phyloP scores from a whole-genome alignment of 2,888 invertebrate species.

The Drosophila anomalata region DNA sequence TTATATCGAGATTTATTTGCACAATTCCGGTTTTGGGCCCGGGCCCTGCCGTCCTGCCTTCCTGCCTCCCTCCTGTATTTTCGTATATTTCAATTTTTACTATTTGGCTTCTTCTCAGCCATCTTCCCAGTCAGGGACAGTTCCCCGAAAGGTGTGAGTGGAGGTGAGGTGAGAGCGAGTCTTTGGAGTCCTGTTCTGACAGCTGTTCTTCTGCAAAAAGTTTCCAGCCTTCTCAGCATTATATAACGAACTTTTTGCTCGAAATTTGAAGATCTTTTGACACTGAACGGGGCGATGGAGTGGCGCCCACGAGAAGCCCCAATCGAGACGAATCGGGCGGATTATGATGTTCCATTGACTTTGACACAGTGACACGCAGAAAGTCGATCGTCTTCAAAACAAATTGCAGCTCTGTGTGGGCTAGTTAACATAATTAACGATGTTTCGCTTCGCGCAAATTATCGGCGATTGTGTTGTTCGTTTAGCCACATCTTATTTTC shows the following conservation, averaged over 20 bases:
- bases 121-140: constrained; percentile 9
- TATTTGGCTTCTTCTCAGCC: constrained; percentile 33
- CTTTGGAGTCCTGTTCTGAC: constrained; percentile 28
- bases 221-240: background rate
- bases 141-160: constrained; percentile 38
- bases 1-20: constrained; percentile 76
- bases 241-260: background rate
- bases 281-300: constrained; percentile 57
- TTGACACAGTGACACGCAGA: constrained; percentile 68
- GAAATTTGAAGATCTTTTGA: constrained; percentile 55
- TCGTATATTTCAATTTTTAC: constrained; percentile 63
- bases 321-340: constrained; percentile 35
- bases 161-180: constrained; percentile 1
- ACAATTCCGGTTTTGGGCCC: constrained; percentile 72
- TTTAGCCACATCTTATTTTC: constrained; percentile 29
- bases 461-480: constrained; percentile 8
- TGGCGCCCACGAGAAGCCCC: constrained; percentile 56
- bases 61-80: constrained; percentile 49
- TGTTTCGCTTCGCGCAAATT: constrained; percentile 51
- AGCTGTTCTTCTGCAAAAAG: constrained; percentile 56
- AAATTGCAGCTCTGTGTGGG: constrained; percentile 58
- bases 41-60: constrained; percentile 2
- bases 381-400: constrained; percentile 58
- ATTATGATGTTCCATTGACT: constrained; percentile 55
- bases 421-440: constrained; percentile 36